These are phyloP conservation scores for Nasonia vitripennis DNA, from an alignment of 1,140 invertebrate species.

Conservation along the genomic window DNA sequence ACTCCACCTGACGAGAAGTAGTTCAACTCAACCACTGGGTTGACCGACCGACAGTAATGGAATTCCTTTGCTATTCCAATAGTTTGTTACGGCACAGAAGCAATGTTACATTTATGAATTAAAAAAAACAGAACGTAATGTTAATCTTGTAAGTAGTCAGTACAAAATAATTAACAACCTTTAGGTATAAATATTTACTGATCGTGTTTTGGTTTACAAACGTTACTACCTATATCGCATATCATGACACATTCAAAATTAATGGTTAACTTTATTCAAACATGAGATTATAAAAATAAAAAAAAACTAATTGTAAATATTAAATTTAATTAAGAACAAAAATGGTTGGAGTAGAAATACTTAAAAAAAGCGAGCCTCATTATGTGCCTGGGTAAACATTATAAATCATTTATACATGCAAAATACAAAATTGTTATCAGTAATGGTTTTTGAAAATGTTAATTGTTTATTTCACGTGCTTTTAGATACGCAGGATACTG, in stretches of 20 bases:
- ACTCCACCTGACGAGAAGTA: slow-evolving; percentile 14
- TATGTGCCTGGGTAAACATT: slow-evolving; percentile 76
- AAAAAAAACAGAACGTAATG: too few relatives aligned
- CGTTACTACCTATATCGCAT: neutral
- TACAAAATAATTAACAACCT: too few relatives aligned
- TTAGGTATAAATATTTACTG: too few relatives aligned
- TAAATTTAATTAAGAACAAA: slow-evolving; percentile 48
- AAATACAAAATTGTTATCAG: neutral
- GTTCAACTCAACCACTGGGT: neutral
- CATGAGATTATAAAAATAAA: neutral
- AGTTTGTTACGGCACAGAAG: too few relatives aligned
- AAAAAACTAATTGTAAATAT: neutral
- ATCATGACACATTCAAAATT: slow-evolving; percentile 15
- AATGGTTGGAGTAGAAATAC: slow-evolving; percentile 63
- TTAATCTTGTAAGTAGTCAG: too few relatives aligned
- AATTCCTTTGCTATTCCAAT: too few relatives aligned
- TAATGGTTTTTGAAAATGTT: neutral
- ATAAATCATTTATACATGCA: neutral
- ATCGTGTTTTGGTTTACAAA: neutral
- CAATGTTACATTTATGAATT: too few relatives aligned
- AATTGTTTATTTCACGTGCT: neutral
- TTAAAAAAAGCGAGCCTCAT: slow-evolving; percentile 76
- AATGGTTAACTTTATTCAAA: slow-evolving; percentile 4
- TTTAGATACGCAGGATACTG: slow-evolving; percentile 83
- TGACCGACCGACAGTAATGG: too few relatives aligned